Evolutionary conservation across 2,797 vertebrate species (phyloP), one percentile per base, ranked within the genome.

Genomic region (Brachymystax lenok): DNA sequence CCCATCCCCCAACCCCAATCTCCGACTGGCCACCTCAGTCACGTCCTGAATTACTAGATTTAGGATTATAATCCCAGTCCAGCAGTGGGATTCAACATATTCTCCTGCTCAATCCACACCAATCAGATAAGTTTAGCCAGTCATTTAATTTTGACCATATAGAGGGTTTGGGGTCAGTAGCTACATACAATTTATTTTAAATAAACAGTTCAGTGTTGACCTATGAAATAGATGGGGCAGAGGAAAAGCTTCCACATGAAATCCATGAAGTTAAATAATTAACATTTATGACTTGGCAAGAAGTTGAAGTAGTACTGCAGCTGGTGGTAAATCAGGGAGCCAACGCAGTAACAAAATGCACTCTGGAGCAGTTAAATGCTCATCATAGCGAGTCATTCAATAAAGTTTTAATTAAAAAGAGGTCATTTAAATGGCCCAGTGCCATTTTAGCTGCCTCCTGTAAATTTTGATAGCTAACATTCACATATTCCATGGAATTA

Each of bases 291-390:
- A 63, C 68, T 27, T 21, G 69, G 61, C 69, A 63, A 68, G 74
- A 3, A 24, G 59, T 63, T 10, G 21, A 27, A 63, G 5, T 61
- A 61, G n/a, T 61, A 61, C 56, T 61, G 56, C 56, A 61, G 66
- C 71, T 50, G 61, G 66, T 71, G 63, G 28, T 69, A 76, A 72
- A 75, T 67, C 74, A 76, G 54, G 51, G 72, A 74, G 51, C 69
- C 59, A 67, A 46, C 5, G 73, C 50, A 63, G 54, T 68, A 24
- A 68, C 46, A 28, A 74, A 74, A 66, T 30, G 64, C 73, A 24
- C 66, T 71, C 24, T 35, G 63, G 35, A 74, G 51, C 73, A 28
- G 64, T 64, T 64, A 80, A 76, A 72, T 16, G 63, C 19, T 76
- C 21, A 69, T 72, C 71, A 73, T 40, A 69, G 70, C 71, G 59